Evolutionary conservation across 1,140 invertebrate species (phyloP), one percentile per base, ranked within the genome.

Genomic region (Drosophila repleta): DNA sequence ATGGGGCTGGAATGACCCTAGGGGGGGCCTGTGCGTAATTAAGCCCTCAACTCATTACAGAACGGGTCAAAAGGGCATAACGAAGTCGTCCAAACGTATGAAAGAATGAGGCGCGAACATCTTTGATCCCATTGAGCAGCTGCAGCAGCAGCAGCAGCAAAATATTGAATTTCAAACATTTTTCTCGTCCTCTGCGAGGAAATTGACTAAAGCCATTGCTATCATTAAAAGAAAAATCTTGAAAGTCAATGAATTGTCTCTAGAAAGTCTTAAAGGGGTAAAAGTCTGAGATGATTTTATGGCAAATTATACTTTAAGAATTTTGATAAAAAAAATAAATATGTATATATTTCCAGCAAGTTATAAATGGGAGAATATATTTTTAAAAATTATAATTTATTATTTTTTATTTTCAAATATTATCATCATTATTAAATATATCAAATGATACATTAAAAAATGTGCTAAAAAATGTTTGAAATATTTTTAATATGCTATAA

Each of bases 121-220:
- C 24, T 52, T 52, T 52, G 49, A 52, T 24, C 7, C n/a, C 11
- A 18, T 18, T 11, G 24, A 18, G 49, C 49, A 52, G 24, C 24
- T 10, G 24, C 8, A 13, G 1, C n/a, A 15, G 4, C 13, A 41
- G 15, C 49, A 15, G n/a, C n/a, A n/a, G n/a, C n/a, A 32, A 32
- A 15, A 32, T 52, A 52, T 52, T 35, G 10, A 52, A 32, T 52
- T 52, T 35, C 49, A 52, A 52, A 32, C n/a, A 32, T 11, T 35
- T 32, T 4, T 32, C 43, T 4, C 4, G 2, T n/a, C 11, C 18
- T 43, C 32, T 8, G 8, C 8, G 8, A 32, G 8, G 32, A 35
- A 4, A 35, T 2, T 3, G 32, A 35, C 10, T 2, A 11, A 35
- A 11, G 29, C 2, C 21, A 4, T 24, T 24, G 29, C 29, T 35